These are phyloP conservation scores for Xestia c-nigrum DNA, from an alignment of 2,888 invertebrate species.

Conservation along the genomic window DNA sequence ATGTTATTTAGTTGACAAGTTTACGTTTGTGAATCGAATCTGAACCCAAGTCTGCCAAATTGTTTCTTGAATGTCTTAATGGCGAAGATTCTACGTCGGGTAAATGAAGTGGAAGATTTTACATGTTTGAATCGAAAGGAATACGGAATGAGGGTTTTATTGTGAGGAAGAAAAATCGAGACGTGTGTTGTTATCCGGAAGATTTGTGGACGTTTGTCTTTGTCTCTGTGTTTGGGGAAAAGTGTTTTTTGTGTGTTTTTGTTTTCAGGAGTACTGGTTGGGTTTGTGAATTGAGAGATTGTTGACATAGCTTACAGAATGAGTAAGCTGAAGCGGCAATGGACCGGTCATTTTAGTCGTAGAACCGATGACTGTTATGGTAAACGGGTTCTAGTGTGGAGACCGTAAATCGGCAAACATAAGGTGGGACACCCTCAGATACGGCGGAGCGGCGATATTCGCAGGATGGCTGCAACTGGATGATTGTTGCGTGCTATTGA, in stretches of 20 bases:
- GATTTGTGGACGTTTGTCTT: conserved; percentile 52
- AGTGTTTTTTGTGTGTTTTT: conserved; percentile 5
- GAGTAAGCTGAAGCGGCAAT: too few relatives aligned
- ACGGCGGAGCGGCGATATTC: too few relatives aligned
- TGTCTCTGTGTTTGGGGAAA: conserved; percentile 32
- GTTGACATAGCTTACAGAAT: too few relatives aligned
- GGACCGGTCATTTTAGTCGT: too few relatives aligned
- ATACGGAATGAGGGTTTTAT: conserved; percentile 66
- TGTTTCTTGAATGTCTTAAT: conserved; percentile 78
- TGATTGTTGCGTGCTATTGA: too few relatives aligned
- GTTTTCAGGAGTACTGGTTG: not conserved
- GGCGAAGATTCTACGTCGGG: conserved; percentile 68
- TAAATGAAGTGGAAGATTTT: conserved; percentile 75
- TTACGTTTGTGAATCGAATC: conserved; percentile 55
- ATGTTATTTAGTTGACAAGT: not conserved
- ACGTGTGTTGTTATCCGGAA: conserved; percentile 58
- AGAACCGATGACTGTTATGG: too few relatives aligned
- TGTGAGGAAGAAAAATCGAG: conserved; percentile 46
- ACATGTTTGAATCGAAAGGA: conserved; percentile 66
- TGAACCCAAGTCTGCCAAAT: conserved; percentile 72
- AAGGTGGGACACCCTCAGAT: too few relatives aligned
- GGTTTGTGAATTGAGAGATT: not conserved
- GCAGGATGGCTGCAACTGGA: too few relatives aligned
- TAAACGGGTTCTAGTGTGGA: too few relatives aligned
- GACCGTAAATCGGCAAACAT: too few relatives aligned